Conservation (phyloP, 2,113 vertebrate species). For the Lagenorhynchus albirostris region DNA sequence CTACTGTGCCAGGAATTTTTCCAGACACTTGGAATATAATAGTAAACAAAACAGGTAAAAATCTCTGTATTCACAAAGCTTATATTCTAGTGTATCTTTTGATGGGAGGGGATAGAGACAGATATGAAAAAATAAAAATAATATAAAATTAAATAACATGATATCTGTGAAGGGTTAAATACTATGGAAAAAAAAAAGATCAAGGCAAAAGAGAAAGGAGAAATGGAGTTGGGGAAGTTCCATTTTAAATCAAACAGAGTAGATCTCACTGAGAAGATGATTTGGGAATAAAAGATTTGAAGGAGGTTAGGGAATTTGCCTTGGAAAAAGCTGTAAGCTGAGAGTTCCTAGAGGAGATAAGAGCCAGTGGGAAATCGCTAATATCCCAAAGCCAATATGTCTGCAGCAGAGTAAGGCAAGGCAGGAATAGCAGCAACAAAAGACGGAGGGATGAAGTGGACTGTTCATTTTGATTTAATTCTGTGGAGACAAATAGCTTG, state of each 20-base stretch:
- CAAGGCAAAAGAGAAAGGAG: not conserved
- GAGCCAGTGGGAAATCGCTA: not conserved
- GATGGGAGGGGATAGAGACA: not conserved
- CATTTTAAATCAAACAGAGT: not conserved
- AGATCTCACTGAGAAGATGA: not conserved
- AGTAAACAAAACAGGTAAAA: not conserved
- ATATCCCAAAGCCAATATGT: not conserved
- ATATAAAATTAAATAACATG: not conserved
- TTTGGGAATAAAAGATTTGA: not conserved
- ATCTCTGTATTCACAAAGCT: not conserved
- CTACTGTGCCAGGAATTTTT: not conserved
- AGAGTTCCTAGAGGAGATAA: not conserved
- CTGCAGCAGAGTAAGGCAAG: not conserved
- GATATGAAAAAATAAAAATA: not conserved
- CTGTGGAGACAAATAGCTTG: not conserved
- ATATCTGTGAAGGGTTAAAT: not conserved
- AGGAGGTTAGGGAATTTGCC: not conserved
- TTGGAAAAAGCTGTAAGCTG: not conserved
- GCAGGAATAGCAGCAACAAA: not conserved
- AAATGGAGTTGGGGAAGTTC: not conserved
- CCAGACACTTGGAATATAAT: not conserved
- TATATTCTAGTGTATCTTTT: not conserved
- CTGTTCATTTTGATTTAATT: not conserved
- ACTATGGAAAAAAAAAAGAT: not conserved
- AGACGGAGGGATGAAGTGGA: not conserved